A percentile compares a stretch with the other conserved stretches of the same genome.
Conservation (phyloP, 2,113 vertebrate genomes). For the Crotophaga sulcirostris region DNA sequence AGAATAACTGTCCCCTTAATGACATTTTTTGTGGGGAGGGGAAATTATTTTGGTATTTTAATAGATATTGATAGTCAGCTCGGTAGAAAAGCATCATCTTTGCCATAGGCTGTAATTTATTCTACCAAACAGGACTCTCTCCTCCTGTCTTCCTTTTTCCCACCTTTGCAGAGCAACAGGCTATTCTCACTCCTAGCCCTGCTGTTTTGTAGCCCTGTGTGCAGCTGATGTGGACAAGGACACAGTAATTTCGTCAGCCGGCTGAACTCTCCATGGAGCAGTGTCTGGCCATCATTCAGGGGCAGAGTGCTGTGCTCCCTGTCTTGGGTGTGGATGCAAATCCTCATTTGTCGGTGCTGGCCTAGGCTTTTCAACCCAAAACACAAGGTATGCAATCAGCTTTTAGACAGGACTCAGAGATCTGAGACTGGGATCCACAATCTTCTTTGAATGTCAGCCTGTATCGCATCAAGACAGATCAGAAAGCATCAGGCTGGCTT, state of each 20-base stretch:
- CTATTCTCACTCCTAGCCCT: neutral
- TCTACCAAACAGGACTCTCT: neutral
- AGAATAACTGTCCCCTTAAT: too few species aligned
- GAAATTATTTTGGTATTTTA: neutral
- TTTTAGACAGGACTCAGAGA: neutral
- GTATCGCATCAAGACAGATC: neutral
- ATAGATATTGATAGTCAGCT: neutral
- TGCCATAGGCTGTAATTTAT: too few species aligned
- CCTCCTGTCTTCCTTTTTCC: neutral
- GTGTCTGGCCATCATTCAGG: neutral
- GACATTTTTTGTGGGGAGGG: too few species aligned
- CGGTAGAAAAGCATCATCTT: neutral
- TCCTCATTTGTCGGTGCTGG: neutral
- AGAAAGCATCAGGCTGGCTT: neutral
- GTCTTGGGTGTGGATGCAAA: neutral
- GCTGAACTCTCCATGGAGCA: neutral
- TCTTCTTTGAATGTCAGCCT: neutral
- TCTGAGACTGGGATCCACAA: neutral
- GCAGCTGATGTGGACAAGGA: neutral
- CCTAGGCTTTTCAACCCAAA: neutral
- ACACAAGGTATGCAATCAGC: rapidly evolving
- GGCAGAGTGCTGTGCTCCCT: neutral
- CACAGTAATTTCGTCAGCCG: rapidly evolving
- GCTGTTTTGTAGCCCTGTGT: neutral
- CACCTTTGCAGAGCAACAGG: neutral